These are phyloP conservation scores for Malacoraja senta DNA, from an alignment of 2,797 vertebrate species.

Conservation along the genomic window DNA sequence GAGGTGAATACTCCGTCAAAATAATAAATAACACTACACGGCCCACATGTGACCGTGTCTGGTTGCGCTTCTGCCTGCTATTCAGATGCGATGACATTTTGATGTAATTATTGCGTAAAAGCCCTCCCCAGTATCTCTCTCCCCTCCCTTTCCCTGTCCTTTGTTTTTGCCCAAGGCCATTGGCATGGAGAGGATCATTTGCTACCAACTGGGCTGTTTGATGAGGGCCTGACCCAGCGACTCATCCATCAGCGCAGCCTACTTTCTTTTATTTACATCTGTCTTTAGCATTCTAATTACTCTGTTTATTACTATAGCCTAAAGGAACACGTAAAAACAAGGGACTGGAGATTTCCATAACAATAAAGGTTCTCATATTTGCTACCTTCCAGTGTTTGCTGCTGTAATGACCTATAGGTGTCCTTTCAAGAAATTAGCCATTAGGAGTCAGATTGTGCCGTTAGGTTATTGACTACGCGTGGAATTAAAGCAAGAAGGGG, in stretches of 20 bases:
- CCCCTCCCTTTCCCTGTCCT: slow-evolving; percentile 46
- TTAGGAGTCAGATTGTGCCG: neutral
- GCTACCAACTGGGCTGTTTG: slow-evolving; percentile 80
- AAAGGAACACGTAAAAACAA: slow-evolving; percentile 78
- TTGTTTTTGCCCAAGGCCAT: slow-evolving; percentile 70
- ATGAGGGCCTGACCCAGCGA: slow-evolving; percentile 82
- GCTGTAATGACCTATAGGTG: slow-evolving; percentile 19
- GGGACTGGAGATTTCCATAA: slow-evolving; percentile 75
- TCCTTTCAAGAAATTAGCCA: slow-evolving; percentile 21
- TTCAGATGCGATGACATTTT: slow-evolving; percentile 33
- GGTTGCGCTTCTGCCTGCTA: slow-evolving; percentile 31
- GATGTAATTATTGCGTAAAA: slow-evolving; percentile 35
- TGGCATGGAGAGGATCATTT: slow-evolving; percentile 74
- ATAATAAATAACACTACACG: slow-evolving; percentile 15
- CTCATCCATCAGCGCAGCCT: slow-evolving; percentile 90
- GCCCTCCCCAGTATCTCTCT: neutral
- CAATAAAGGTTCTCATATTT: slow-evolving; percentile 67
- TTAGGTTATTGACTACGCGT: slow-evolving; percentile 25
- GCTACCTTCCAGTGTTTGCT: slow-evolving; percentile 16
- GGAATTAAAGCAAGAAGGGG: neutral
- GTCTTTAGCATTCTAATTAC: slow-evolving; percentile 99
- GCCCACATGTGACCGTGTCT: neutral
- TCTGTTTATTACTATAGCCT: slow-evolving; percentile 98
- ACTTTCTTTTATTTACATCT: slow-evolving; percentile 99
- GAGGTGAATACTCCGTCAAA: slow-evolving; percentile 12